These are phyloP conservation scores for Oophaga pumilio DNA, from an alignment of 2,113 vertebrate species.

Conservation along the genomic window DNA sequence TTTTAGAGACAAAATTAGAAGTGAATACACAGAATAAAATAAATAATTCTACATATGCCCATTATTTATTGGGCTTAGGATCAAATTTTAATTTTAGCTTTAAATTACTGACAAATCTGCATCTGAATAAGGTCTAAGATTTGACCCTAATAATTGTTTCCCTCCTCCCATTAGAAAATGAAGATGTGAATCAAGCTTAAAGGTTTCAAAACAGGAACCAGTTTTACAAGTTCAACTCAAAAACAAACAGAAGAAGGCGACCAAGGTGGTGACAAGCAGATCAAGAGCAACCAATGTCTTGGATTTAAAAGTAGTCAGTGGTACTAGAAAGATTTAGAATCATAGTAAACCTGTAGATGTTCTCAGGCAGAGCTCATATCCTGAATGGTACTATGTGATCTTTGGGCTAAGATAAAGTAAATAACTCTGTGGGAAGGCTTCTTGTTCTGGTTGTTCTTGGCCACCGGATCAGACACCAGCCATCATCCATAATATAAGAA, in stretches of 20 bases:
- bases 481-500: background rate
- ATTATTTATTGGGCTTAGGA: too few species aligned
- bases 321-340: background rate
- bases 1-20: too few species aligned
- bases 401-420: background rate
- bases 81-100: too few species aligned
- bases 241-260: constrained; percentile 27
- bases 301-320: background rate
- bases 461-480: background rate
- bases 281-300: background rate
- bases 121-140: background rate
- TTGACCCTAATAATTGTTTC: background rate
- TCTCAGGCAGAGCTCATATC: background rate
- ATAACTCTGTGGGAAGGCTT: background rate
- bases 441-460: background rate
- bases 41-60: too few species aligned
- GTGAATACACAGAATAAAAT: too few species aligned
- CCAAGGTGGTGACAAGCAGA: background rate
- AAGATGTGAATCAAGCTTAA: background rate
- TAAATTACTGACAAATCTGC: too few species aligned
- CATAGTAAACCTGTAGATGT: background rate
- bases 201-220: constrained; percentile 28
- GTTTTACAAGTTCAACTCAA: constrained; percentile 18
- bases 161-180: background rate
- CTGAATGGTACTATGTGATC: background rate